These are phyloP conservation scores for Sarotherodon lohbergeri DNA, from an alignment of 2,113 vertebrate species.

Conservation along the genomic window DNA sequence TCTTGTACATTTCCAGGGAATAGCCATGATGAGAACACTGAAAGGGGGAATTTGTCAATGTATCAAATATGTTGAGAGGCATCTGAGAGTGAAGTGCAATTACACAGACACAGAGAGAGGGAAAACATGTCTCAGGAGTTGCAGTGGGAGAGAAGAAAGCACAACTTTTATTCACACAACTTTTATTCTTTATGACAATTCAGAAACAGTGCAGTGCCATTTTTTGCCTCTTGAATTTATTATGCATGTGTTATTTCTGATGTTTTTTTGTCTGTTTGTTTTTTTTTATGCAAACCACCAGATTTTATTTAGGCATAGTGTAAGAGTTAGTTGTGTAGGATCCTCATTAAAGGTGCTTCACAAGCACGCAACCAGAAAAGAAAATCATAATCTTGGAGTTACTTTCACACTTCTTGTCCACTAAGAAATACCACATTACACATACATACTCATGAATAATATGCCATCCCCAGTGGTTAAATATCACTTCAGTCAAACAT, in stretches of 20 bases:
- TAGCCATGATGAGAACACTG: slow-evolving; percentile 60
- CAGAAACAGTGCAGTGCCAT: not conserved
- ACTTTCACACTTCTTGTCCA: not conserved
- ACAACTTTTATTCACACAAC: slow-evolving; percentile 1
- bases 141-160: slow-evolving; percentile 5
- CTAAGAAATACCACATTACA: not conserved
- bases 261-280: slow-evolving; percentile 18
- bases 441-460: not conserved
- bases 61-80: slow-evolving; percentile 63
- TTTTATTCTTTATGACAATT: slow-evolving; percentile 25
- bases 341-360: slow-evolving; percentile 32
- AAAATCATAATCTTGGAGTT: not conserved
- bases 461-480: not conserved
- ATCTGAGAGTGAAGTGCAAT: slow-evolving; percentile 65
- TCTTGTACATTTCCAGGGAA: slow-evolving; percentile 60
- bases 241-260: not conserved
- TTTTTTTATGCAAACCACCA: slow-evolving; percentile 17
- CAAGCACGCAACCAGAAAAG: not conserved
- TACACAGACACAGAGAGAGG: slow-evolving; percentile 41
- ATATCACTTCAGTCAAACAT: not conserved
- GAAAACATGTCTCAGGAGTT: slow-evolving; percentile 41
- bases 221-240: slow-evolving; percentile 6
- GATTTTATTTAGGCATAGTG: slow-evolving; percentile 24
- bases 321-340: slow-evolving; percentile 10
- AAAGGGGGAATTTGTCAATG: slow-evolving; percentile 64